Evolutionary conservation across 2,888 invertebrate genomes (phyloP), one percentile per base, ranked within the genome.

Genomic region (Epistrophe eligans): DNA sequence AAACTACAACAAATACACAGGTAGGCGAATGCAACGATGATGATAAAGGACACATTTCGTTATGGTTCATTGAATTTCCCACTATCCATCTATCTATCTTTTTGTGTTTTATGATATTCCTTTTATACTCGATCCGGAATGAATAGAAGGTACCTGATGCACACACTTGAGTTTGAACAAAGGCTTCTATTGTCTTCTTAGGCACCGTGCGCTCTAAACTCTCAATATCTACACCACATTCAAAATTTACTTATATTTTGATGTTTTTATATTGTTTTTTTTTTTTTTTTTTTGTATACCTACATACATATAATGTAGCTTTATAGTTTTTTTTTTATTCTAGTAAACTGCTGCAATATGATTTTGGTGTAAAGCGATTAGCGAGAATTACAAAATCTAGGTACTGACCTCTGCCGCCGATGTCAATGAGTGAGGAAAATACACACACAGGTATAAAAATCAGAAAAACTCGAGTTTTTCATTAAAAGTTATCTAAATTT

Each of bases 51-150:
- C 87, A 82, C 71, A 87, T 87, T 87, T 83, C 58, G 88, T 88
- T 84, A 73, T 88, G 81, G 88, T 80, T 88, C 88, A 88, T 88
- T 84, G 88, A 88, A 84, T 88, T 88, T 88, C 88, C 84, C 88
- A 88, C 88, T 84, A 87, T 70, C 38, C 52, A 45, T 83, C 82
- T 82, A 71, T 85, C 82, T 87, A 76, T 79, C 74, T 60, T 60
- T 85, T 77, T 83, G 76, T 87, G 79, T 87, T 87, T 83, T 87
- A 87, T 87, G 83, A 83, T 79, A 83, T 79, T 83, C 66, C 76
- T 62, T 87, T 87, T 87, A 79, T 87, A 72, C 66, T 82, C 71
- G 50, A 52, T 52, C 35, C 10, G n/a, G 9, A 50, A 55, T 79
- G 83, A 83, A 87, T 83, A 79, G 79, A 83, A 45, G 87, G 79